Percentiles rank a stretch among this genome's conserved stretches.
Conservation (phyloP, 2,113 vertebrate species). For the Leptodactylus fuscus region DNA sequence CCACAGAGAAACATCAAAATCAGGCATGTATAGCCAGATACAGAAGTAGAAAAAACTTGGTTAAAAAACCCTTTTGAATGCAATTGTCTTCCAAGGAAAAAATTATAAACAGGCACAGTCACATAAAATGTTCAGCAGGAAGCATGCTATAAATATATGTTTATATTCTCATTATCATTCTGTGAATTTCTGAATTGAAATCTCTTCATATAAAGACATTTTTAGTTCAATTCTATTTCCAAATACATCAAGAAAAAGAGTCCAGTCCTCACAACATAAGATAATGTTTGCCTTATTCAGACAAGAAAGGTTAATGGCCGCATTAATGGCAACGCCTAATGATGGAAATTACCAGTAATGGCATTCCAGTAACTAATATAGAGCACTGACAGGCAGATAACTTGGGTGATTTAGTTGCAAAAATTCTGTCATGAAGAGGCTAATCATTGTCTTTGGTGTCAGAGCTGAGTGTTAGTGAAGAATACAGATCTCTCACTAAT, state of each 20-base stretch:
- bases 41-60: too few species aligned
- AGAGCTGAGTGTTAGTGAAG: not conserved
- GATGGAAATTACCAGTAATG: not conserved
- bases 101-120: too few species aligned
- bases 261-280: not conserved
- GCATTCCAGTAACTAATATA: not conserved
- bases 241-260: not conserved
- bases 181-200: too few species aligned
- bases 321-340: not conserved
- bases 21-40: conserved; percentile 93
- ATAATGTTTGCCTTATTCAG: not conserved
- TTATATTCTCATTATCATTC: too few species aligned
- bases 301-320: not conserved
- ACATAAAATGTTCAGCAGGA: too few species aligned
- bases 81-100: too few species aligned
- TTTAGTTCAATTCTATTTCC: too few species aligned
- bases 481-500: not conserved
- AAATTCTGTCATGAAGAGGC: too few species aligned
- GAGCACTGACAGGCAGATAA: not conserved
- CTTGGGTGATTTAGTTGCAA: not conserved
- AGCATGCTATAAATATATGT: too few species aligned
- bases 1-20: conserved; percentile 90
- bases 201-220: too few species aligned
- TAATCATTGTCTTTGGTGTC: not conserved
- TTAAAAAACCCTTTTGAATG: too few species aligned